phyloP scores from a whole-genome alignment of 2,888 invertebrate species.

The Idaea aversata region DNA sequence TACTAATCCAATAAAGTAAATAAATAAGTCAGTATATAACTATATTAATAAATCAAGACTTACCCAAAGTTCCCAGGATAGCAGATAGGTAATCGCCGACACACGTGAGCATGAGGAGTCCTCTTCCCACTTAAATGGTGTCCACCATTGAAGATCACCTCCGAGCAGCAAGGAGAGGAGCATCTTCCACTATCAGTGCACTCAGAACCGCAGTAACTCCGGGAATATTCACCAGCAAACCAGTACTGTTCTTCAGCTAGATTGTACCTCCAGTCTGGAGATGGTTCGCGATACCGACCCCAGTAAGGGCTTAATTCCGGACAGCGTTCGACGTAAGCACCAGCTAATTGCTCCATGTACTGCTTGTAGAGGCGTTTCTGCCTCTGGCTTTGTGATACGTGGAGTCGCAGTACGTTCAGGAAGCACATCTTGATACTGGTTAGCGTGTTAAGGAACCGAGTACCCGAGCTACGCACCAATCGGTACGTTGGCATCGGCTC shows the following conservation, averaged over 20 bases:
- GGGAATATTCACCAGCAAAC: constrained; percentile 54
- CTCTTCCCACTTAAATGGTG: constrained; percentile 69
- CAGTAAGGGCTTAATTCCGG: constrained; percentile 59
- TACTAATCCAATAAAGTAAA: not conserved
- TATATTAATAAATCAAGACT: constrained; percentile 34
- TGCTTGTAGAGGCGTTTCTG: constrained; percentile 76
- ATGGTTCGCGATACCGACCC: constrained; percentile 45
- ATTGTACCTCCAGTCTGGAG: constrained; percentile 64
- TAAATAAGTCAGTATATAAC: not conserved
- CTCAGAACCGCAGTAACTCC: constrained; percentile 59
- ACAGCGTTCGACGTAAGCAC: constrained; percentile 70
- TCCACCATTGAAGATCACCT: constrained; percentile 77
- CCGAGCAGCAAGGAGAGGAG: constrained; percentile 75
- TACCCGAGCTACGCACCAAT: constrained; percentile 51
- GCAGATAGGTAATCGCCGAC: constrained; percentile 56
- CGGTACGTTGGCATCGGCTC: constrained; percentile 61
- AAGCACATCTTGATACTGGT: constrained; percentile 75
- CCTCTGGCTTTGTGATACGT: constrained; percentile 74
- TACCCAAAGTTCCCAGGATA: constrained; percentile 73
- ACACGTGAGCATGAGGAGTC: constrained; percentile 48
- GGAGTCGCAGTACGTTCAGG: constrained; percentile 77
- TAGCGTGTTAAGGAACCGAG: constrained; percentile 38
- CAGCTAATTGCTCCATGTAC: constrained; percentile 72
- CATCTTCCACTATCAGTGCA: constrained; percentile 70
- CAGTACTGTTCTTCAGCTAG: constrained; percentile 56